Evolutionary conservation across 2,797 vertebrate genomes (phyloP), one percentile per base, ranked within the genome.

Genomic region (Sebastes elongatus): DNA sequence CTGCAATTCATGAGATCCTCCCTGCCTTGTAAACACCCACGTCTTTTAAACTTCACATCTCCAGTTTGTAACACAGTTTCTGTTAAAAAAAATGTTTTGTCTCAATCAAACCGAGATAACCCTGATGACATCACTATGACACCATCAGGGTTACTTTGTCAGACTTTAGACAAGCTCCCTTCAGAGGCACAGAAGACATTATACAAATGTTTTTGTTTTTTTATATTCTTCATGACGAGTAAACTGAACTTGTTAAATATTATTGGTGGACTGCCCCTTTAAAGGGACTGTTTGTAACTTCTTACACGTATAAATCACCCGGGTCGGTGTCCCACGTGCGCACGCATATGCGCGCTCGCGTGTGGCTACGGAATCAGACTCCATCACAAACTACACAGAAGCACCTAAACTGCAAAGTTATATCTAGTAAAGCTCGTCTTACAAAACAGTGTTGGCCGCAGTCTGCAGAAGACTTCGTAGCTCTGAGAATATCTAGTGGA

Each of bases 51-150:
- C 32, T 7, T 32, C 18, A 52, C n/a, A 14, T 27, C 7, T 65
- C 3, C 72, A 42, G 30, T 7, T 57, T 25, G 35, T 32, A 18
- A 32, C 8, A 4, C 35, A 25, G 10, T 25, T 33, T 60, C 14
- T 25, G 16, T 10, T 30, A 11, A 53, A 46, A 7, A 42, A 42
- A 6, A 25, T 5, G 10, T n/a, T 10, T 10, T 9, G 30, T 35
- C 14, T 27, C 3, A 14, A 33, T 22, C 18, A 35, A 49, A 33
- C 14, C 3, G 1, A 74, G 23, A 57, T 28, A n/a, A 64, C 52
- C 14, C 52, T 9, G 46, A 23, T 70, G 83, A 80, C 76, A 38
- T 81, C 71, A 81, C 22, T 2, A 16, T 38, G 65, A 68, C 57
- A 14, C 71, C 65, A 73, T 10, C 25, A 6, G 71, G 7, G 55